Evolutionary conservation across 1,140 invertebrate genomes (phyloP).

Genomic region (Ceratina japonica): DNA sequence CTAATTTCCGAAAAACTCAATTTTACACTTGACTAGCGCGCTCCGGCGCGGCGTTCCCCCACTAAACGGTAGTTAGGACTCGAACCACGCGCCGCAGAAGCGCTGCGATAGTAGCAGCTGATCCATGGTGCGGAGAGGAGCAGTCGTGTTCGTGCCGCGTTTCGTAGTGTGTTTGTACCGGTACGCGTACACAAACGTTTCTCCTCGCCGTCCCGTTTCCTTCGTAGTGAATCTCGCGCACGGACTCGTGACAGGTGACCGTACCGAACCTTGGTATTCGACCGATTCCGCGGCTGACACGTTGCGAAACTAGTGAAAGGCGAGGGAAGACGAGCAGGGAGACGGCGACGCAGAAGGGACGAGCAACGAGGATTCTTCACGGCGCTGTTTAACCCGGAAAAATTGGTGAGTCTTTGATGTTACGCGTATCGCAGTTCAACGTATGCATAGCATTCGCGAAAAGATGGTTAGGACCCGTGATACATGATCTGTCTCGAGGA

Average conservation of each 20-base stretch:
- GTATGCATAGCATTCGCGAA: too few relatives aligned
- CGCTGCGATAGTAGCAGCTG: constrained; percentile 70
- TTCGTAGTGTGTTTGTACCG: constrained; percentile 44
- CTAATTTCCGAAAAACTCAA: background rate
- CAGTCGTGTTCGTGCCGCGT: constrained; percentile 38
- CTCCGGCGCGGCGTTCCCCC: constrained; percentile 21
- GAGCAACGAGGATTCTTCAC: background rate
- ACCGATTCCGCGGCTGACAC: constrained; percentile 19
- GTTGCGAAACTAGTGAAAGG: constrained; percentile 63
- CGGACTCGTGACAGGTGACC: constrained; percentile 53
- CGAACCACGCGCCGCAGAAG: constrained; percentile 15
- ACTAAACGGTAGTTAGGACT: constrained; percentile 17
- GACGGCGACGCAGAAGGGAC: constrained; percentile 16
- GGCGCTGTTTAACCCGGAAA: constrained; percentile 11
- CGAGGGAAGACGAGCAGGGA: constrained; percentile 20
- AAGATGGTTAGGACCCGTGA: background rate
- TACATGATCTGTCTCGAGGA: background rate
- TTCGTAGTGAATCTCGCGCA: constrained; percentile 16
- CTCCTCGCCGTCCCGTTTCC: background rate
- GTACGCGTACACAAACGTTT: constrained; percentile 37
- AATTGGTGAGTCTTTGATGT: constrained; percentile 37
- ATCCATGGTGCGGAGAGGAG: constrained; percentile 63
- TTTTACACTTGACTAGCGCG: background rate
- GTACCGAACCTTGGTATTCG: constrained; percentile 9
- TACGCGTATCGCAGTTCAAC: too few relatives aligned